Conservation (phyloP, 2,797 vertebrate genomes). For the Lophotriccus pileatus region DNA sequence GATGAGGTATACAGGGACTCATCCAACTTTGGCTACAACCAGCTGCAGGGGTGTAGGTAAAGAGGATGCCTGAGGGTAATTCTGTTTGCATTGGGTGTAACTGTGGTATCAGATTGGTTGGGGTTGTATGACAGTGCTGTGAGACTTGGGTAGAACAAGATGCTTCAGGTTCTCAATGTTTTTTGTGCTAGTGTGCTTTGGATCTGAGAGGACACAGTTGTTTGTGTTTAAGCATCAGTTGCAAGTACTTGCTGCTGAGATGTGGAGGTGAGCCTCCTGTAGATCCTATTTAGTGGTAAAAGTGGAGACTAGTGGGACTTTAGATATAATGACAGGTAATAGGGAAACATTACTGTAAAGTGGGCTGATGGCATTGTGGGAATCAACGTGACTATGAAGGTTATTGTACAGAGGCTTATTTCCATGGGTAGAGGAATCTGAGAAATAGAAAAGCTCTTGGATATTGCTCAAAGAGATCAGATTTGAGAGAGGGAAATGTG, state of each 20-base stretch:
- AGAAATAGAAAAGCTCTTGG: neutral
- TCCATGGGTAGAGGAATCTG: neutral
- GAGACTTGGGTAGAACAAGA: neutral
- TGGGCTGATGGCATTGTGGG: neutral
- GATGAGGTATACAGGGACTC: accelerated
- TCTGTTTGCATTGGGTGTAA: neutral
- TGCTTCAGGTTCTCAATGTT: neutral
- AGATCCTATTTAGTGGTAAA: neutral
- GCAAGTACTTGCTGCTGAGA: neutral
- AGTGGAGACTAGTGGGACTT: neutral
- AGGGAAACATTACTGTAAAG: neutral
- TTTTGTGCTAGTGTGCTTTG: neutral
- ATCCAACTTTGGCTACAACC: neutral
- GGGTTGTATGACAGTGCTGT: neutral
- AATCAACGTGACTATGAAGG: neutral
- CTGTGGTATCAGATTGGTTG: neutral
- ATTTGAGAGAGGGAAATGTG: neutral
- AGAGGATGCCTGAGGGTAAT: no score
- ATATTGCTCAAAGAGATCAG: neutral
- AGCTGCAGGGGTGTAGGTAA: neutral
- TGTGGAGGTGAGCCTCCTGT: neutral
- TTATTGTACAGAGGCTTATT: neutral
- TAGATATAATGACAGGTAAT: neutral
- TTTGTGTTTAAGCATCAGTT: neutral
- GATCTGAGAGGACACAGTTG: neutral